Evolutionary conservation across 2,113 vertebrate genomes (phyloP).

Genomic region (Microtus oregoni): DNA sequence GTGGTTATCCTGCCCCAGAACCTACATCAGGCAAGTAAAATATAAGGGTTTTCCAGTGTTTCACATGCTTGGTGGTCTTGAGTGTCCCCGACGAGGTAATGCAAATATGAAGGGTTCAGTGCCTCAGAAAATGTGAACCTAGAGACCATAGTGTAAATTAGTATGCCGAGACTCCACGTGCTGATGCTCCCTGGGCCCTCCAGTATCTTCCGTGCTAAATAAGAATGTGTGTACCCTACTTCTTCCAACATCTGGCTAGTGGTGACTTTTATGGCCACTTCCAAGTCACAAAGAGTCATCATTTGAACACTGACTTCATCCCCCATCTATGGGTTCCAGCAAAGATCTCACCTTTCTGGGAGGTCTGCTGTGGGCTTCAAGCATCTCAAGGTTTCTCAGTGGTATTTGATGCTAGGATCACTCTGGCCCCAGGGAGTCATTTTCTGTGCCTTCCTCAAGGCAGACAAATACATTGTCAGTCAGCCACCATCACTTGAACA

Average conservation of each 20-base stretch:
- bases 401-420: too few relatives aligned
- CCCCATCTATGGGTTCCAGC: not conserved
- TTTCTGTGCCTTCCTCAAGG: not conserved
- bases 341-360: not conserved
- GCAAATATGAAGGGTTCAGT: not conserved
- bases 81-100: too few relatives aligned
- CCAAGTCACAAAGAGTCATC: not conserved
- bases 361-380: not conserved
- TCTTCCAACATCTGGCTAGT: not conserved
- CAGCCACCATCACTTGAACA: not conserved
- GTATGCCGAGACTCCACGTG: not conserved
- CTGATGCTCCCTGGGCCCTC: not conserved
- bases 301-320: not conserved
- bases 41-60: not conserved
- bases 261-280: not conserved
- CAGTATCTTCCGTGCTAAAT: not conserved
- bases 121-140: not conserved
- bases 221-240: too few relatives aligned
- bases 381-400: not conserved
- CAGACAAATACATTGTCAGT: not conserved
- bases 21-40: not conserved
- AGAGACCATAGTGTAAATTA: not conserved
- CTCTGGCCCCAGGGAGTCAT: not conserved
- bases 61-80: not conserved
- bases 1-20: not conserved